phyloP scores from a whole-genome alignment of 37 sponge, comb jelly and placozoan genomes.

The Cliona cf. orientalis region DNA sequence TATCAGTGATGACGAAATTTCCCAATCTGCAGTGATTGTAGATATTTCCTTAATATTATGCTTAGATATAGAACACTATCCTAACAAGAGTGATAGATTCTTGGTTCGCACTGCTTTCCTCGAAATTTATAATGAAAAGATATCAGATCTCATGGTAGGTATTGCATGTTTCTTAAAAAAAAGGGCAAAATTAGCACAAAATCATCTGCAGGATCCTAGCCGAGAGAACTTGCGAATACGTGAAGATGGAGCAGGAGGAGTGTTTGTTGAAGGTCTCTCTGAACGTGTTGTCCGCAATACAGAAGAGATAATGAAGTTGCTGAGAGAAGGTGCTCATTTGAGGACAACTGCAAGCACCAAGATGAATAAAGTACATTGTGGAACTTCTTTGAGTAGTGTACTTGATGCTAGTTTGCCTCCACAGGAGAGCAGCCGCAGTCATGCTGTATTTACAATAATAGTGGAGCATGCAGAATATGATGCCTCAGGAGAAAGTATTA shows the following conservation, averaged over 20 bases:
- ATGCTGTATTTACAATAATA: slow-evolving; percentile 93
- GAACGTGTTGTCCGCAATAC: slow-evolving; percentile 86
- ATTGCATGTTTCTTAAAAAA: background rate
- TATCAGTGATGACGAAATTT: background rate
- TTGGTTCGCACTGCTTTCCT: slow-evolving; percentile 85
- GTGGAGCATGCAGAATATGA: slow-evolving; percentile 79
- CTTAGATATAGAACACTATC: slow-evolving; percentile 70
- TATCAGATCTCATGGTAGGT: slow-evolving; percentile 84
- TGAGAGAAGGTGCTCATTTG: slow-evolving; percentile 70
- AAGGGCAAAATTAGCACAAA: background rate
- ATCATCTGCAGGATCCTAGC: slow-evolving; percentile 26
- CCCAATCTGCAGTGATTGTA: background rate
- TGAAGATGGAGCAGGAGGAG: slow-evolving; percentile 74
- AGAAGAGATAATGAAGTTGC: slow-evolving; percentile 62
- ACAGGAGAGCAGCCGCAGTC: slow-evolving; percentile 83
- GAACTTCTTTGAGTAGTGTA: no score
- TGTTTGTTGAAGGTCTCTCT: slow-evolving; percentile 79
- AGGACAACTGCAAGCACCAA: slow-evolving; percentile 81
- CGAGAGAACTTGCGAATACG: slow-evolving; percentile 70
- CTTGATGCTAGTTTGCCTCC: background rate
- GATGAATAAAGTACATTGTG: slow-evolving; percentile 78
- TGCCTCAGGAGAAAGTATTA: slow-evolving; percentile 45
- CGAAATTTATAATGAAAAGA: slow-evolving; percentile 91
- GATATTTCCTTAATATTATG: background rate
- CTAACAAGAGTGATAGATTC: slow-evolving; percentile 67